Base-by-base conservation (phyloP, 2,888 invertebrate species). In the Villa cingulata region DNA sequence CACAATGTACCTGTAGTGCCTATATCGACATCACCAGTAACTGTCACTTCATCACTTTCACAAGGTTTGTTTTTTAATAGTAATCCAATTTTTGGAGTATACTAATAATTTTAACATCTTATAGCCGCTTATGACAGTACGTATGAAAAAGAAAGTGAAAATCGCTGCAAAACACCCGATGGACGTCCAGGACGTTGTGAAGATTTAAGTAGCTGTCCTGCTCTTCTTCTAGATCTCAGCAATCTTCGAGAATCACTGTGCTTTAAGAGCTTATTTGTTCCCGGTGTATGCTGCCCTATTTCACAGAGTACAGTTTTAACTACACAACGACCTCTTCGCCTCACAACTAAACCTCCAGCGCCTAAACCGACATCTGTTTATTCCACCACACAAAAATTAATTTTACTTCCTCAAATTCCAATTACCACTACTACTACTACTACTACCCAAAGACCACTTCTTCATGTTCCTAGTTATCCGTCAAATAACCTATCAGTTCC, bases 251-350 rank as follows among this genome's bases (percentile, higher is more conserved):
- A 89, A 60, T 90, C 90, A 0, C 72, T 92, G 12, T 92, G 92
- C 61, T 92, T 92, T 62, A 90, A 91, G 70, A 87, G 86, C 53
- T 73, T 91, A 2, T 90, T 91, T 59, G 86, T 88, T 2, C 92
- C 92, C 2, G 92, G 92, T 2, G 91, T 92, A 3, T 92, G 92
- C 62, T 92, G 92, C 65, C 91, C 91, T 0, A 56, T 66, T 10
- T 68, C 72, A 57, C 62, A 0, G 46, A 50, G 1, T 50, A 68
- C 59, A 9, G 70, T 64, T 5, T 68, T 62, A 53, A 66, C 54
- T 54, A 72, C 64, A 40, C 70, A 56, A 54, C 62, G 59, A 19
- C 68, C 63, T 15, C 53, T 59, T 6, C 62, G 55, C 18, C 49
- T 66, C 46, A 70, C 64, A 41, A 62, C 62, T 1, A 59, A 56